Base-by-base conservation (phyloP, 2,113 vertebrate species). In the Alouatta palliata region DNA sequence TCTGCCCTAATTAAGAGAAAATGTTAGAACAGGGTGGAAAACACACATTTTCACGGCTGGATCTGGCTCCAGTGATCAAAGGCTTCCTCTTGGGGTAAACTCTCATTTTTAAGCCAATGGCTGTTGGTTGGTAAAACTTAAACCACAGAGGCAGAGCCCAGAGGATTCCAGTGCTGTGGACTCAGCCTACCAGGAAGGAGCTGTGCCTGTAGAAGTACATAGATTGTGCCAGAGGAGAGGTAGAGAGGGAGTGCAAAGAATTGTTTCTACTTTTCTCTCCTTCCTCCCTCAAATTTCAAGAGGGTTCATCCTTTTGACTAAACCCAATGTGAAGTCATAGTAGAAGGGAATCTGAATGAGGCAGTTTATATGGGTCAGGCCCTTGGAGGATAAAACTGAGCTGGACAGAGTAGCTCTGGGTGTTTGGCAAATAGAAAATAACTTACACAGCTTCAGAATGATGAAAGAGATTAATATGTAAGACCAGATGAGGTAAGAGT, bases 1-100 rank as follows among this genome's bases (percentile, higher is more conserved):
- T 90, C 75, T 90, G n/a, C 37, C 73, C 66, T 95, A 96, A 98
- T 97, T 97, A 85, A 97, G 81, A 92, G 58, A 85, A 95, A 95
- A 91, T 77, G 40, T 96, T 91, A 96, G 91, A 81, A 68, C 12
- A 4, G 14, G 37, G 68, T 21, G 61, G 37, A 58, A 95, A 96
- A 80, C 32, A 68, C 16, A 94, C 20, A 75, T 84, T 96, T 94
- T 96, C 92, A 95, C 11, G 8, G 70, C 82, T 85, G 54, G 56
- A 68, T 92, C 87, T 95, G 71, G 13, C 71, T 79, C 68, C 12
- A n/a, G 45, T 92, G 87, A 96, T 96, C 91, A 96, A 96, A 96
- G 40, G 3, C 16, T 87, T 94, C 25, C 58, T 96, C 84, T 92
- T 93, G 87, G 71, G 87, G 94, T 2, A 93, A 95, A 68, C n/a